Percentiles rank a stretch among this genome's conserved stretches.
These are phyloP conservation scores for Phoenoteleia sp. DNA, from an alignment of 2,888 invertebrate species.

Conservation along the genomic window DNA sequence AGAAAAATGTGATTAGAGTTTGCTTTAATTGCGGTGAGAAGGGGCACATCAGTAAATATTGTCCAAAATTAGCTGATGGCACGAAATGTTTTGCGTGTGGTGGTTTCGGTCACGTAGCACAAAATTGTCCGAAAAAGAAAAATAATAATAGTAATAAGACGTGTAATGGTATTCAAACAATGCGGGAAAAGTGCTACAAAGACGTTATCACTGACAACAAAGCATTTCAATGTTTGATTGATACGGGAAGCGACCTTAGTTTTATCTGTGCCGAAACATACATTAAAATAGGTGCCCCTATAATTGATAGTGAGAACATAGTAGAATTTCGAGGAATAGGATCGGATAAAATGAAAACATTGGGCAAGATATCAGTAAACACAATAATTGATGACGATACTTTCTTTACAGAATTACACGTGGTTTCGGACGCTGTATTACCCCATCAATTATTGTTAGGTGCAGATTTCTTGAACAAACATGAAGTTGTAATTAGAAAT, in stretches of 20 bases:
- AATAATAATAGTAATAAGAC: background rate
- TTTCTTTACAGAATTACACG: slow-evolving; percentile 33
- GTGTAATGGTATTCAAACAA: background rate
- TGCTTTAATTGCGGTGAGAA: slow-evolving; percentile 25
- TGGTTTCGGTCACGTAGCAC: slow-evolving; percentile 6
- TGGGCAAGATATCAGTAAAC: slow-evolving; percentile 3
- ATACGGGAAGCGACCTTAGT: too few species aligned
- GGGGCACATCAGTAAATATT: slow-evolving; percentile 1
- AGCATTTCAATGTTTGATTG: slow-evolving; percentile 9
- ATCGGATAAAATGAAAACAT: background rate
- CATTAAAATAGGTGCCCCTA: slow-evolving; percentile 30
- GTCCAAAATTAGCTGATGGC: background rate
- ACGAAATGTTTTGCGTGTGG: slow-evolving; percentile 25
- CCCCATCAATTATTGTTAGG: background rate
- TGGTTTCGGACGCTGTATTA: slow-evolving; percentile 26
- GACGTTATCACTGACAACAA: background rate
- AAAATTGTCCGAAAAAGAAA: background rate
- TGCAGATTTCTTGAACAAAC: slow-evolving; percentile 13
- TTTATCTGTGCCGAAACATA: slow-evolving; percentile 37
- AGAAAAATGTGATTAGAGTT: background rate
- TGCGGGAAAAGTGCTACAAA: background rate
- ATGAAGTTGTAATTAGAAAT: slow-evolving; percentile 1
- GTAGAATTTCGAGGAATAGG: slow-evolving; percentile 39
- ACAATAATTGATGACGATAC: slow-evolving; percentile 32
- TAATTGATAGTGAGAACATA: background rate